phyloP scores from a whole-genome alignment of 2,113 vertebrate genomes.

The Pitta sordida region DNA sequence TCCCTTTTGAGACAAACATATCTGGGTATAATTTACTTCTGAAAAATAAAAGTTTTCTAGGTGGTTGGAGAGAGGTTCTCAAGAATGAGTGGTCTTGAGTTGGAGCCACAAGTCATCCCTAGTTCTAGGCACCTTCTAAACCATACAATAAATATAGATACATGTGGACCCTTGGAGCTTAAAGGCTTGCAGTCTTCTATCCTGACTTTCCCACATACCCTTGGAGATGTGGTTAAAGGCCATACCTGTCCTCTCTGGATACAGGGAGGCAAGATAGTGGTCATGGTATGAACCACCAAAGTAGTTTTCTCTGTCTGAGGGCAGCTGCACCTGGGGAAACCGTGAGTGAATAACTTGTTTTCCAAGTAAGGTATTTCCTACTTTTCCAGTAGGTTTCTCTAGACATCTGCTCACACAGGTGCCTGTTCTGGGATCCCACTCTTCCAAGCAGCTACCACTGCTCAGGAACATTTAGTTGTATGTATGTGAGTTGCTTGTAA shows the following conservation, averaged over 20 bases:
- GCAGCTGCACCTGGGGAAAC: background rate
- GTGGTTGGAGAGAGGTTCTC: background rate
- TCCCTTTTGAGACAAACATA: background rate
- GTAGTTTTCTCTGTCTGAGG: background rate
- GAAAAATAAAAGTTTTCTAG: background rate
- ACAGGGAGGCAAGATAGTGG: background rate
- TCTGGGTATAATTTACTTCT: background rate
- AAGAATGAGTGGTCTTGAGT: background rate
- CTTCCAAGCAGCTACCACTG: fast-evolving
- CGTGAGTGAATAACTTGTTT: background rate
- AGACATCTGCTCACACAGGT: background rate
- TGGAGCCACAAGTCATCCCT: background rate
- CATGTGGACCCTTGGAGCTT: background rate
- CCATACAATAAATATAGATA: background rate
- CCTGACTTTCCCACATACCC: background rate
- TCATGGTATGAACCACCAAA: background rate
- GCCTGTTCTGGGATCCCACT: background rate
- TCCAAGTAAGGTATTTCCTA: background rate
- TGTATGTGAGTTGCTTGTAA: background rate
- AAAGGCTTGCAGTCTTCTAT: background rate
- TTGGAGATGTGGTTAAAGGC: background rate
- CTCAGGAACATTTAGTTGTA: background rate
- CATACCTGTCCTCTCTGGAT: background rate
- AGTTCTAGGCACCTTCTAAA: background rate
- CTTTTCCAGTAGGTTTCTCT: background rate